Percentiles rank a stretch among this genome's conserved stretches.
Evolutionary conservation across 2,888 invertebrate species (phyloP).

Genomic region (Andrena camellia): DNA sequence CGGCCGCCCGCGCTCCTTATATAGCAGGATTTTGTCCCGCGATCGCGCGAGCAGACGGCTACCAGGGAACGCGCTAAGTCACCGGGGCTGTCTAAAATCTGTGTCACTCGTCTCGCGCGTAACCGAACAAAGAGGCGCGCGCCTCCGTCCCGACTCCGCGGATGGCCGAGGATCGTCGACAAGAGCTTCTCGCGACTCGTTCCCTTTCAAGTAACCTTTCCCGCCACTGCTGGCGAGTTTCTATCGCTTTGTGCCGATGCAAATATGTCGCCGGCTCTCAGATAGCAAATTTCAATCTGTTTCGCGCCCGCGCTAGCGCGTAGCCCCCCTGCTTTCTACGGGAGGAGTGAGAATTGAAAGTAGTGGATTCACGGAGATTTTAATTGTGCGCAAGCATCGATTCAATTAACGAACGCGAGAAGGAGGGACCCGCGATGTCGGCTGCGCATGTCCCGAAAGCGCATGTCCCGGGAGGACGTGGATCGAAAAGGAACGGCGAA

Average conservation of each 20-base stretch:
- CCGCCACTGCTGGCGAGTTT: neutral
- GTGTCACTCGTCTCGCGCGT: conserved; percentile 26
- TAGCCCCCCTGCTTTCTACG: neutral
- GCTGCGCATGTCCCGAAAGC: conserved; percentile 63
- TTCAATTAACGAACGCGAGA: conserved; percentile 58
- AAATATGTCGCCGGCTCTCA: neutral
- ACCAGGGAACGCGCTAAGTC: conserved; percentile 13
- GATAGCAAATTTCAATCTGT: neutral
- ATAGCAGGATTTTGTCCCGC: conserved; percentile 45
- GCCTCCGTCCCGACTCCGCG: neutral
- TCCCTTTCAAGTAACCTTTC: neutral
- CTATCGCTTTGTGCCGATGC: neutral
- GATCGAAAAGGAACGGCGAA: neutral
- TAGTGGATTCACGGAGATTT: conserved; percentile 49
- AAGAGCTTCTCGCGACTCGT: neutral
- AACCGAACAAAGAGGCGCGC: neutral
- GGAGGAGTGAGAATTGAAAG: neutral
- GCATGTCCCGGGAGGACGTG: conserved; percentile 30
- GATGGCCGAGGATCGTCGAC: neutral
- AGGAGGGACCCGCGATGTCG: conserved; percentile 23
- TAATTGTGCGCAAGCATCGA: conserved; percentile 69
- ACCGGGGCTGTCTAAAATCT: conserved; percentile 26
- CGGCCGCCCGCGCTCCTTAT: conserved; percentile 25
- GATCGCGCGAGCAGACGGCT: conserved; percentile 16
- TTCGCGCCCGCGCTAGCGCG: neutral